phyloP scores from a whole-genome alignment of 1,140 invertebrate species.

The Kradibia gibbosae region DNA sequence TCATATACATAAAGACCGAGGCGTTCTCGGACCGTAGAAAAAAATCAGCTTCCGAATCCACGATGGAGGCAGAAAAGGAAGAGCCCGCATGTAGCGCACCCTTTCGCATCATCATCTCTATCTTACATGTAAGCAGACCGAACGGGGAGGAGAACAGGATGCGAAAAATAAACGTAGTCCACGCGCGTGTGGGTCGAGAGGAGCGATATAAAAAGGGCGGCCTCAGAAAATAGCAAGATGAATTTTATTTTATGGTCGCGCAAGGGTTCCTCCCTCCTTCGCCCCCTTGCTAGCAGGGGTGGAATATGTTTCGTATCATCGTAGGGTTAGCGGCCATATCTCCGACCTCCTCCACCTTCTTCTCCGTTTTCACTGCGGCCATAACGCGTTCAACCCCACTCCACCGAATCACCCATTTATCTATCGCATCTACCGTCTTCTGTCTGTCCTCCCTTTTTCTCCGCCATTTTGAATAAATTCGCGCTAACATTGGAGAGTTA shows the following conservation, averaged over 20 bases:
- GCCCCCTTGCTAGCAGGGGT: slow-evolving; percentile 62
- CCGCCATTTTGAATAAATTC: slow-evolving; percentile 74
- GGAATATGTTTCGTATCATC: slow-evolving; percentile 74
- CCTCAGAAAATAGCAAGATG: slow-evolving; percentile 64
- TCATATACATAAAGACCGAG: background rate
- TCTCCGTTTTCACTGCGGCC: background rate
- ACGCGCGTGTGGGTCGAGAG: background rate
- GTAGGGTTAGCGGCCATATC: slow-evolving; percentile 69
- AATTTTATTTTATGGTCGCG: slow-evolving; percentile 72
- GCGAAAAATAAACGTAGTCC: background rate
- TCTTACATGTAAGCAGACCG: slow-evolving; percentile 19
- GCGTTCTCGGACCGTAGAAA: slow-evolving; percentile 7
- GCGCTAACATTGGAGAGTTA: slow-evolving; percentile 69
- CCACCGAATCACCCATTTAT: slow-evolving; percentile 42
- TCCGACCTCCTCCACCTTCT: slow-evolving; percentile 59
- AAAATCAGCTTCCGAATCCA: background rate
- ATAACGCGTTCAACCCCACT: slow-evolving; percentile 11
- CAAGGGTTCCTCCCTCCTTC: slow-evolving; percentile 31
- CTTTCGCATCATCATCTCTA: slow-evolving; percentile 19
- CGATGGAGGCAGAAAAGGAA: background rate
- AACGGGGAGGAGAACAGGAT: background rate
- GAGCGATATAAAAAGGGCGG: slow-evolving; percentile 48
- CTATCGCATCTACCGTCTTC: slow-evolving; percentile 26
- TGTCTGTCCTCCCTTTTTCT: background rate
- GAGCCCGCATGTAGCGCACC: background rate